Conservation (phyloP, 2,113 vertebrate species). For the Notechis scutatus region DNA sequence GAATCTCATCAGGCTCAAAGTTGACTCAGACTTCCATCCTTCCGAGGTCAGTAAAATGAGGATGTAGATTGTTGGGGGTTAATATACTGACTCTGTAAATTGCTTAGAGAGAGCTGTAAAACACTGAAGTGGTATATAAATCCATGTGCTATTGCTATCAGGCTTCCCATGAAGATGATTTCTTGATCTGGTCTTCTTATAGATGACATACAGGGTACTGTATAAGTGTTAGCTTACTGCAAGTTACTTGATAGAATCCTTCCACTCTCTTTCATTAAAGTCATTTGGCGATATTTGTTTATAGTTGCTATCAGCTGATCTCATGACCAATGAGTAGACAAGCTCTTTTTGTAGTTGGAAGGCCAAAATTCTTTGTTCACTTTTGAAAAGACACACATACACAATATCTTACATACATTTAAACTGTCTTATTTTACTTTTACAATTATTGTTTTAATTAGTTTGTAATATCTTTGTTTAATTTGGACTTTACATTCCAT, state of each 20-base stretch:
- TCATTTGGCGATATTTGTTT: neutral
- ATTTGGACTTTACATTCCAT: neutral
- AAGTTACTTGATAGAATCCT: neutral
- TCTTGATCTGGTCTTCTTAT: neutral
- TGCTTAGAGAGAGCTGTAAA: too few species aligned
- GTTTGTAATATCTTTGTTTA: neutral
- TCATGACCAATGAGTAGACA: neutral
- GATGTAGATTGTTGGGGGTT: too few species aligned
- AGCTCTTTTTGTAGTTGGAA: neutral
- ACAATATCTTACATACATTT: neutral
- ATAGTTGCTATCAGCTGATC: neutral
- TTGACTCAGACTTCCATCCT: too few species aligned
- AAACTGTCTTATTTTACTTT: neutral
- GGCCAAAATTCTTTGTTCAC: neutral
- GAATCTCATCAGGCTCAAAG: too few species aligned
- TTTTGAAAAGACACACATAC: neutral
- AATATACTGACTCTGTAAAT: too few species aligned
- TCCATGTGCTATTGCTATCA: too few species aligned
- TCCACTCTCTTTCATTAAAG: neutral
- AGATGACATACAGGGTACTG: neutral
- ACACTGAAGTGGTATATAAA: too few species aligned
- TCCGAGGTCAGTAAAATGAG: too few species aligned
- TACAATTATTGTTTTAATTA: neutral
- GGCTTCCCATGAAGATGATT: neutral
- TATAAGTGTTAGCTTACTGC: neutral